A percentile compares a stretch with the other conserved stretches of the same genome.
phyloP scores from a whole-genome alignment of 1,140 invertebrate genomes.

The Camponotus pennsylvanicus region DNA sequence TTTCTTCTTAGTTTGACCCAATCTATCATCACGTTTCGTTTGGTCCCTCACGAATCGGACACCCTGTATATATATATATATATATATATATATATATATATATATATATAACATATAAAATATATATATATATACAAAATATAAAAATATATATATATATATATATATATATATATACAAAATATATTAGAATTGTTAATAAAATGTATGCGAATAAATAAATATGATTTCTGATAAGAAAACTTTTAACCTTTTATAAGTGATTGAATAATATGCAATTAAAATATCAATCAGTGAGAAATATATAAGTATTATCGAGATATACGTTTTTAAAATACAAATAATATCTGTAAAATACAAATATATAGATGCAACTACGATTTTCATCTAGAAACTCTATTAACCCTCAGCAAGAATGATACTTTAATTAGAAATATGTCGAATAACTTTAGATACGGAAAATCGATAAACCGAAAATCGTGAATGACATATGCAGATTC shows the following conservation, averaged over 20 bases:
- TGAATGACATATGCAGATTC: conserved; percentile 55
- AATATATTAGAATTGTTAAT: neutral
- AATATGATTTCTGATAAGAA: neutral
- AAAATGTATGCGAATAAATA: neutral
- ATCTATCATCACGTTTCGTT: too few relatives aligned
- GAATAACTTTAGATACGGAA: conserved; percentile 63
- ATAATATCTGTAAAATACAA: neutral
- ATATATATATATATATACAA: too few relatives aligned
- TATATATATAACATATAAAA: too few relatives aligned
- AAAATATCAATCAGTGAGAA: neutral
- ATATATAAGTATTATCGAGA: neutral
- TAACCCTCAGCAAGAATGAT: conserved; percentile 33
- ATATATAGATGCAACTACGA: neutral
- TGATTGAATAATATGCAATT: neutral
- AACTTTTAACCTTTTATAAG: neutral
- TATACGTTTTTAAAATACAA: neutral
- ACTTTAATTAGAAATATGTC: conserved; percentile 44
- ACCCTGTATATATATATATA: too few relatives aligned
- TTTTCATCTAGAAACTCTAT: conserved; percentile 8
- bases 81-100: too few relatives aligned
- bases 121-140: too few relatives aligned
- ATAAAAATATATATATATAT: too few relatives aligned
- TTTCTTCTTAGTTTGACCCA: too few relatives aligned
- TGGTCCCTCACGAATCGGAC: too few relatives aligned
- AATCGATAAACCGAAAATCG: conserved; percentile 66